Percentiles rank a stretch among this genome's conserved stretches.
phyloP scores from a whole-genome alignment of 2,888 invertebrate genomes.

The Eupithecia dodoneata region DNA sequence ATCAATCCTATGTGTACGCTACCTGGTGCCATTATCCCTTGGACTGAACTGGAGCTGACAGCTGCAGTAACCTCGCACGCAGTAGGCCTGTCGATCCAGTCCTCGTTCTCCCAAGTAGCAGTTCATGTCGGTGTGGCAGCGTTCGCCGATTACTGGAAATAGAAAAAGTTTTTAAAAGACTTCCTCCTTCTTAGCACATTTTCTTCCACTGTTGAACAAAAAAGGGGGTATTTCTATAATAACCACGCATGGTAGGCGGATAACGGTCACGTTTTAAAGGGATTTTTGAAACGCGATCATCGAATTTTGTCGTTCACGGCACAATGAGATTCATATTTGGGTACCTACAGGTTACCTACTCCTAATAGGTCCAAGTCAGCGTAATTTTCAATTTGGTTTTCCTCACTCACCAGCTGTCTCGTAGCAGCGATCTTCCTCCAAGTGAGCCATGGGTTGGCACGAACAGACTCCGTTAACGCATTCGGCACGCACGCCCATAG shows the following conservation, averaged over 20 bases:
- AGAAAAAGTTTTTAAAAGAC: background rate
- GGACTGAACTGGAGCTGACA: conserved; percentile 78
- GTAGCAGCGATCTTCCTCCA: conserved; percentile 76
- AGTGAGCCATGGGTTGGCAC: conserved; percentile 69
- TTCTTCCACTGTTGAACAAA: too few relatives aligned
- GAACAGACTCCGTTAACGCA: conserved; percentile 66
- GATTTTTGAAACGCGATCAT: too few relatives aligned
- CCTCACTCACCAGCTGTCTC: conserved; percentile 69
- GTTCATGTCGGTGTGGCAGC: conserved; percentile 76
- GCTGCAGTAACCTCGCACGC: conserved; percentile 76
- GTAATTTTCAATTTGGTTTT: background rate
- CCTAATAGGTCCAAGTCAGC: too few relatives aligned
- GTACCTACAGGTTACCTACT: too few relatives aligned
- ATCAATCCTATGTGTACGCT: background rate
- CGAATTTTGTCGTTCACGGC: too few relatives aligned
- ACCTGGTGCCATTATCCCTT: conserved; percentile 78
- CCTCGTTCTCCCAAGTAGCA: conserved; percentile 68
- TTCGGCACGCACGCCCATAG: conserved; percentile 74
- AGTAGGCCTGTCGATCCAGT: conserved; percentile 70
- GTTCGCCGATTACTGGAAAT: conserved; percentile 73
- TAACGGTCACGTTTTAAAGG: too few relatives aligned
- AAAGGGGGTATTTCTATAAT: too few relatives aligned
- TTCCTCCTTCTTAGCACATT: too few relatives aligned
- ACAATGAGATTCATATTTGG: too few relatives aligned
- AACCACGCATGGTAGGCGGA: too few relatives aligned